Base-by-base conservation (phyloP, 2,888 invertebrate genomes). In the Toxonevra muliebris region DNA sequence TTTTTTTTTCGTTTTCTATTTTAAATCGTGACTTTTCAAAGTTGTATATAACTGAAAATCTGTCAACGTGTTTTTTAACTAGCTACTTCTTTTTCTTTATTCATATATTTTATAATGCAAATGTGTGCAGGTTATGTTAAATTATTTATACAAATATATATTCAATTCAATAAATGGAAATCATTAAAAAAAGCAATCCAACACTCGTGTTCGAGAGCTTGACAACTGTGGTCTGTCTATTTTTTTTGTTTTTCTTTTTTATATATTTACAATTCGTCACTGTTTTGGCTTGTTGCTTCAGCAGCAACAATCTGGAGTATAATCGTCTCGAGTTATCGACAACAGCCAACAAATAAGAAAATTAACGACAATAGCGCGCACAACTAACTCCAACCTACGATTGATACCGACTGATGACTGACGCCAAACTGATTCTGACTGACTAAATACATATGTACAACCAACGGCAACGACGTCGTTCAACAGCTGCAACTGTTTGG, bases 331-430 rank as follows among this genome's bases (percentile, higher is more conserved):
- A 48, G 19, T 57, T 61, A 43, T 45, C 62, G 63, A 58, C 30
- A 30, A 30, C 7, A 30, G n/a, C n/a, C n/a, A 30, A 7, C 30
- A 30, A 30, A 30, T 30, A 20, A 30, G 30, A 40, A 42, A 40
- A 42, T 42, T 10, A 43, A n/a, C 20, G 15, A 15, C 42, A 58
- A 52, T 12, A 65, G 55, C 67, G 54, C 64, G 58, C 64, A 59
- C 70, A 61, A 69, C 77, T 73, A 75, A 75, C 77, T 77, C 72
- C 79, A 76, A 75, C 71, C 73, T 74, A 73, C 79, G 73, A 73
- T 81, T 78, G 71, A 76, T 76, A 77, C 72, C 76, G 69, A 80
- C 75, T 80, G 65, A 53, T 60, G 40, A 61, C 54, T 54, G 54
- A 65, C 53, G 71, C 74, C 65, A 50, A 42, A 58, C 68, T 65